Conservation (phyloP, 2,797 vertebrate genomes). For the Smutsia gigantea region DNA sequence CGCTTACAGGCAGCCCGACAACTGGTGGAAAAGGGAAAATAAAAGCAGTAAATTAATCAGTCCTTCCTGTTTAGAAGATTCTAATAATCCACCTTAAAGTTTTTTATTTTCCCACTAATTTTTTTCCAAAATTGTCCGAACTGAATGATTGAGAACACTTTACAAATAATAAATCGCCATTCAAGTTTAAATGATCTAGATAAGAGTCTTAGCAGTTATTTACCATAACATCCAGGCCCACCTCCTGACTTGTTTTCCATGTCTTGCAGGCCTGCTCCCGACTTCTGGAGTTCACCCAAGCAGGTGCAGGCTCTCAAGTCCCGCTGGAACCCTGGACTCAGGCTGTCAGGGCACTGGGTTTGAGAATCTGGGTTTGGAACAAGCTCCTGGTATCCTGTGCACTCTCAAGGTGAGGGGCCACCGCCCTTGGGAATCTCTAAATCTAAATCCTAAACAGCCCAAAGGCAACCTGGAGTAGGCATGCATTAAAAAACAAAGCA, state of each 20-base stretch:
- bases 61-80: not conserved
- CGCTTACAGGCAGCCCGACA: fast-evolving
- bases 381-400: not conserved
- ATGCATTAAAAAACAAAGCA: not conserved
- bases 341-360: not conserved
- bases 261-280: not conserved
- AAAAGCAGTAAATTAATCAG: not conserved
- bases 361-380: no score
- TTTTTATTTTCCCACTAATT: not conserved
- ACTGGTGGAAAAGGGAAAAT: not conserved
- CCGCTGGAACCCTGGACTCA: not conserved
- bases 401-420: not conserved
- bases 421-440: not conserved
- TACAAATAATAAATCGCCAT: constrained; percentile 26
- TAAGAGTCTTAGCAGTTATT: not conserved
- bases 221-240: not conserved
- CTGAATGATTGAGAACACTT: constrained; percentile 15
- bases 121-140: constrained; percentile 1
- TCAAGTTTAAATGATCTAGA: not conserved
- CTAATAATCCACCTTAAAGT: not conserved
- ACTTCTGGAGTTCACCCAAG: not conserved
- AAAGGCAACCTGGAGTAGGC: not conserved
- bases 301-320: no score
- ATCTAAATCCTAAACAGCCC: not conserved
- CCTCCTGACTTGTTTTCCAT: not conserved